Conservation (phyloP, 2,113 vertebrate genomes). For the Arizona elegans region DNA sequence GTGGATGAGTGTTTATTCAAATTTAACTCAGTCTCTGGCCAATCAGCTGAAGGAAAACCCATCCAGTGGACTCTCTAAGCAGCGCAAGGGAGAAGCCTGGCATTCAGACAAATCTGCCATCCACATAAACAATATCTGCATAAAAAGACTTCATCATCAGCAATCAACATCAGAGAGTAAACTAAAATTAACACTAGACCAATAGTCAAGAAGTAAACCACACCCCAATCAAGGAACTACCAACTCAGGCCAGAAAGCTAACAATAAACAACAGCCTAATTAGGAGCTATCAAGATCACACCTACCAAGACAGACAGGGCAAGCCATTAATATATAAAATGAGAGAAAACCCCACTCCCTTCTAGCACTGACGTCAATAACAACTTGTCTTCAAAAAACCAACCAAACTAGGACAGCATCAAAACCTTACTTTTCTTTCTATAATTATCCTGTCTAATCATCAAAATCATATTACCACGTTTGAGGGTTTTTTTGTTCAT, state of each 20-base stretch:
- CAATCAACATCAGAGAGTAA: too few species aligned
- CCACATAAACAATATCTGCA: too few species aligned
- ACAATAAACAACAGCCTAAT: neutral
- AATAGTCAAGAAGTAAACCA: neutral
- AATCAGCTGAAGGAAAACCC: too few species aligned
- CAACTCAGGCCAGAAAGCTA: neutral
- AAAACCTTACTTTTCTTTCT: neutral
- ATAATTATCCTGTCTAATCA: neutral
- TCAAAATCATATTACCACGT: neutral
- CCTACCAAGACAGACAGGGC: neutral
- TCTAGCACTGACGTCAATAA: neutral
- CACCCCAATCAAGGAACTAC: neutral
- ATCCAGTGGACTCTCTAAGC: too few species aligned
- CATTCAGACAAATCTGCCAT: too few species aligned
- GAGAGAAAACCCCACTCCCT: neutral
- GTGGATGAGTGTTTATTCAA: too few species aligned
- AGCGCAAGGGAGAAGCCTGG: too few species aligned
- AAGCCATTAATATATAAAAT: neutral
- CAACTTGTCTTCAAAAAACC: neutral
- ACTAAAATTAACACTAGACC: neutral
- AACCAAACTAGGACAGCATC: neutral
- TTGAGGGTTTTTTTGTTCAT: neutral
- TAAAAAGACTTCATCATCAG: too few species aligned
- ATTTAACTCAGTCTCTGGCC: too few species aligned
- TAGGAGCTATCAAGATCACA: neutral